Base-by-base conservation (phyloP, 2,888 invertebrate species). In the Bembecia ichneumoniformis region DNA sequence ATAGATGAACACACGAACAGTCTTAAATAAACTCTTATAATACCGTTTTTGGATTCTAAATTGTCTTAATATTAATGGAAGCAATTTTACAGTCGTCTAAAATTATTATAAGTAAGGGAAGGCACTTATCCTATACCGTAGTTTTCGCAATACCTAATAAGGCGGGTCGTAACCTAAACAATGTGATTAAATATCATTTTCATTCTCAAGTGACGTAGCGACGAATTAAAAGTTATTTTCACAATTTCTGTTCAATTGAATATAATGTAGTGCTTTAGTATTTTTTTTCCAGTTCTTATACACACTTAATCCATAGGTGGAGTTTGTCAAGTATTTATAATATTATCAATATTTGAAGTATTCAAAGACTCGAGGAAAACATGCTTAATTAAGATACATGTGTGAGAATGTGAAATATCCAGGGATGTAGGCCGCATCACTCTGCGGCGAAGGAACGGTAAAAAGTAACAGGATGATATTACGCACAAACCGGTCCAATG, bases 391-490 rank as follows among this genome's bases (percentile, higher is more conserved):
- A 62, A 66, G 59, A 59, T 55, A 49, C 52, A 56, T 53, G 58
- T 55, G 51, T 56, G 59, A 57, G 63, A 57, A 63, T 62, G 54
- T 56, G 51, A 53, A 58, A 58, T 58, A 57, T 57, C 52, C 52
- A 51, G 49, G 48, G 52, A 69, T 67, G 66, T 72, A 52, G 67
- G 66, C 58, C 69, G 63, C 58, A 52, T 51, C 54, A 66, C 63
- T 63, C 62, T 60, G 58, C 56, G 53, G 62, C 59, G 40, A 57
- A 59, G 59, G 63, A 81, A 82, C 82, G 80, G 82, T 82, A 82
- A 80, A 58, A 82, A 74, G 64, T 77, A 82, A 81, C 80, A 76
- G 78, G 75, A 73, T 74, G 67, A 71, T 60, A 58, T 63, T 64
- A 61, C 62, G 58, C 60, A 55, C 49, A 58, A 74, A 82, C 82